Base-by-base conservation (phyloP, 2,888 invertebrate species). In the Dicyrtoma fusca region DNA sequence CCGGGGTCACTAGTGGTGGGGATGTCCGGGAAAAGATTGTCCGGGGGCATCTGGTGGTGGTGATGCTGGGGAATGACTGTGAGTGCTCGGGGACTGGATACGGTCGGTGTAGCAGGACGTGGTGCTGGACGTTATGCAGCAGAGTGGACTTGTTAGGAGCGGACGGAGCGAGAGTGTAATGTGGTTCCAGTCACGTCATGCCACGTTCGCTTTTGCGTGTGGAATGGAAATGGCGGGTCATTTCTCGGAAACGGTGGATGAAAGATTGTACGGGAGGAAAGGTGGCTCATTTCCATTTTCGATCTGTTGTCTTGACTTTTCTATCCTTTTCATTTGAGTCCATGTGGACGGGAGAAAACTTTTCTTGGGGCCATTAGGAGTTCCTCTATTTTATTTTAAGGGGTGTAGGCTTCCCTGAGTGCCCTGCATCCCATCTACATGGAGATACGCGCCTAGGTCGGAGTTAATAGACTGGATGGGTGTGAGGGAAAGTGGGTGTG, bases 261-360 rank as follows among this genome's bases (percentile, higher is more conserved):
- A 69, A 72, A 69, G 74, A 71, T 72, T 72, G 65, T 72, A 66
- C 42, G 55, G 74, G 64, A 34, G 25, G 53, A 63, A 66, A 69
- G 69, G 71, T 63, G 70, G 65, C 65, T 71, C 72, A 75, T 75
- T 75, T 75, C 75, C 75, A 75, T 75, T 75, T 75, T 75, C 75
- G 72, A 75, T 75, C 72, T 75, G 66, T 68, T 68, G 68, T 68
- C 68, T 68, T 68, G 68, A 68, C 68, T 68, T 57, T 61, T 74
- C 51, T 65, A 70, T 71, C 73, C 65, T 71, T 71, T 70, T 65
- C 73, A 70, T 66, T 66, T 74, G 49, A 57, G 57, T 68, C 44
- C 57, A 23, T 25, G 61, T 42, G 42, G 42, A 42, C 34, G 53
- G 5, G 11, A 34, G 19, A 61, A 61, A 61, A 19, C 44, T 44